Evolutionary conservation across 2,888 invertebrate genomes (phyloP), one percentile per base, ranked within the genome.

Genomic region (Andrena haemorrhoa): DNA sequence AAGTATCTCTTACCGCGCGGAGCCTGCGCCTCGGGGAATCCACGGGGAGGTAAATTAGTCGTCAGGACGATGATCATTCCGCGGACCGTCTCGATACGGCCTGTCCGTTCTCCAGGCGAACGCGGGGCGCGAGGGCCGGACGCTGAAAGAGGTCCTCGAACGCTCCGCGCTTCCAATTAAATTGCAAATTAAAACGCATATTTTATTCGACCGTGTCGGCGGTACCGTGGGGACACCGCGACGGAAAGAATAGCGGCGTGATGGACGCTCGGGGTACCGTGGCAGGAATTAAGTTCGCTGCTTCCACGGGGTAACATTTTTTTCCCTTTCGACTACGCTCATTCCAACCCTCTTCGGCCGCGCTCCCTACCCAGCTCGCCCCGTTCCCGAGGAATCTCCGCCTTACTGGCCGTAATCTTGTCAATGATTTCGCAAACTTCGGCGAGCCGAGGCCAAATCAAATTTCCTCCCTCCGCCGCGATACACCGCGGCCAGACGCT

Each of bases 101-200:
- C 29, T 35, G 49, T 49, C 33, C 60, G 31, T 66, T 63, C 51
- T 26, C 35, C 53, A 61, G 29, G 70, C 76, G 72, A 70, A 56
- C 64, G 70, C 53, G 49, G 29, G 47, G 51, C n/a, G 31, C 53
- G 20, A 8, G 20, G 5, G 20, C 41, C 4, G 41, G 41, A 41
- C 41, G n/a, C 16, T 33, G 16, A n/a, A 29, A 47, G 47, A 68
- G 49, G 26, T 61, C 10, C 31, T 58, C 47, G 26, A 51, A 66
- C 61, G 68, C 35, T 47, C 75, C 41, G 68, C 65, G 65, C 82
- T 88, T 86, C 90, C 89, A 90, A 91, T 91, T 90, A 91, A 91
- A 91, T 90, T 91, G 90, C 89, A 90, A 91, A 91, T 91, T 88
- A 89, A 88, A 88, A 86, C 86, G 86, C 89, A 90, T 89, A 90